Conservation (phyloP, 64 coral and sea anemone species). For the Pocillopora verrucosa region DNA sequence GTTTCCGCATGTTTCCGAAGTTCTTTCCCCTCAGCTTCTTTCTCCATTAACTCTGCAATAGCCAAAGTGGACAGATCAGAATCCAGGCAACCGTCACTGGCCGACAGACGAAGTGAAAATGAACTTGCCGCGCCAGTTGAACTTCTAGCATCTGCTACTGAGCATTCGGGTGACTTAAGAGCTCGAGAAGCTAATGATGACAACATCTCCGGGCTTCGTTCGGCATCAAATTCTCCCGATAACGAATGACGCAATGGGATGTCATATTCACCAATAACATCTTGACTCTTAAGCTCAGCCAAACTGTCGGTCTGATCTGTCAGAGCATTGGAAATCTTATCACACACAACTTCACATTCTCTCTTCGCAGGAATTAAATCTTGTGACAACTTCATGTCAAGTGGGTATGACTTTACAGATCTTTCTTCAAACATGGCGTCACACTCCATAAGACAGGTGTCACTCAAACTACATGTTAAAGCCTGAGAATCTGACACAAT, state of each 20-base stretch:
- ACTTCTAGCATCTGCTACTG: background rate
- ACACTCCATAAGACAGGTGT: slow-evolving; percentile 59
- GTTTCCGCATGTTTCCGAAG: background rate
- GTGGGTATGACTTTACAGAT: background rate
- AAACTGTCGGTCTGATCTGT: background rate
- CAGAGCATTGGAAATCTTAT: background rate
- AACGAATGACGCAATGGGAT: slow-evolving; percentile 7
- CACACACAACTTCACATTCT: background rate
- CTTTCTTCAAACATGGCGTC: slow-evolving; percentile 16
- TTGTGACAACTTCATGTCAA: background rate
- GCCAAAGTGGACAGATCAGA: slow-evolving; percentile 51
- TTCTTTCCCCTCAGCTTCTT: slow-evolving; percentile 7
- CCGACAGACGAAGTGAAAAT: background rate
- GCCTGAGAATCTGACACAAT: slow-evolving; percentile 54
- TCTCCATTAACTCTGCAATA: slow-evolving; percentile 55
- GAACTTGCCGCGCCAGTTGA: background rate
- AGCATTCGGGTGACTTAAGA: background rate
- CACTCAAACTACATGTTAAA: slow-evolving; percentile 79
- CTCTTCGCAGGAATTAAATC: background rate
- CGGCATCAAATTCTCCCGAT: slow-evolving; percentile 9
- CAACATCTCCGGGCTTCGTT: slow-evolving; percentile 13
- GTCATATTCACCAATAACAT: slow-evolving; percentile 40
- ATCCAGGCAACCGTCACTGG: slow-evolving; percentile 38
- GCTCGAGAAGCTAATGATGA: background rate
- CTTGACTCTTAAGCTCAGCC: background rate